Evolutionary conservation across 1,140 invertebrate genomes (phyloP).

Genomic region (Euschistus heros): DNA sequence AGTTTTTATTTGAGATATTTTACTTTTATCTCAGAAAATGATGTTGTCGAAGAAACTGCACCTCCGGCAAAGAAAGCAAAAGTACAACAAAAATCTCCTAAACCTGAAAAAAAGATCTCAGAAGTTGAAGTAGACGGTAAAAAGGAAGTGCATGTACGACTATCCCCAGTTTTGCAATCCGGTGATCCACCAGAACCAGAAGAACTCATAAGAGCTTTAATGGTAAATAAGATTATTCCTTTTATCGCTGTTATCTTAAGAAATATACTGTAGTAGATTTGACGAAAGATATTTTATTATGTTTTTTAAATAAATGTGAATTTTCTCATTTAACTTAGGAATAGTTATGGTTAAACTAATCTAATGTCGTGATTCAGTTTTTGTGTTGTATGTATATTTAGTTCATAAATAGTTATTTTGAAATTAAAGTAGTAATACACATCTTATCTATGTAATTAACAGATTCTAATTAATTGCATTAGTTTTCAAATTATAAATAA

Average conservation of each 20-base stretch:
- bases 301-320: background rate
- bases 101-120: slow-evolving; percentile 38
- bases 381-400: no score
- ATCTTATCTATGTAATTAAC: no score
- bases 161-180: slow-evolving; percentile 63
- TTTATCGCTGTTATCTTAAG: background rate
- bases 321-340: no score
- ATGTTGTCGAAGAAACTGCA: background rate
- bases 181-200: slow-evolving; percentile 83
- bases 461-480: no score
- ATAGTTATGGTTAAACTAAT: no score
- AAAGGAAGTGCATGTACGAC: slow-evolving; percentile 58
- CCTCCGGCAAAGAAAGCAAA: slow-evolving; percentile 28
- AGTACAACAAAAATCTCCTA: background rate
- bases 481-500: no score
- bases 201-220: slow-evolving; percentile 67
- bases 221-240: slow-evolving; percentile 37
- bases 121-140: slow-evolving; percentile 55
- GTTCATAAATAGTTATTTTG: no score
- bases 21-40: slow-evolving; percentile 8
- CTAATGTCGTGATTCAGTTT: no score
- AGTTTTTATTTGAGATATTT: no score
- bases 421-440: no score
- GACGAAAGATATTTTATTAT: no score
- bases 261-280: no score